A percentile compares a stretch with the other conserved stretches of the same genome.
Evolutionary conservation across 2,113 vertebrate genomes (phyloP).

Genomic region (Hypocryptadius cinnamomeus): DNA sequence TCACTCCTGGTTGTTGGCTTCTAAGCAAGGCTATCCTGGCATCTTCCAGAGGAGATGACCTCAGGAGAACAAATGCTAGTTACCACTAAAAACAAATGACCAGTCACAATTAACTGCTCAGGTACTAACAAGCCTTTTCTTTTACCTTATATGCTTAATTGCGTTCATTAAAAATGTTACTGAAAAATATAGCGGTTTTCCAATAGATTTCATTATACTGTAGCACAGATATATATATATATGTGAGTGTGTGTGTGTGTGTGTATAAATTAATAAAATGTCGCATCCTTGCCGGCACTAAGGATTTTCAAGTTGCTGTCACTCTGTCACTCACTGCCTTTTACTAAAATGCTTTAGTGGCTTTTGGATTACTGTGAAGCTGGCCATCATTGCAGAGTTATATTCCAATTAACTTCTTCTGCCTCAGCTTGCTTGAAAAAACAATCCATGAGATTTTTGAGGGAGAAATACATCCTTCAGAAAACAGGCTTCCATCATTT

Average conservation of each 20-base stretch:
- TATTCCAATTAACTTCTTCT: neutral
- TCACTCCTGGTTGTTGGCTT: neutral
- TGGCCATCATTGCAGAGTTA: neutral
- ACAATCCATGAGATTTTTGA: neutral
- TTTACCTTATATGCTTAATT: neutral
- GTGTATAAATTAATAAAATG: neutral
- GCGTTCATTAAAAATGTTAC: neutral
- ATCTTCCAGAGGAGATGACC: neutral
- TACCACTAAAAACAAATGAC: neutral
- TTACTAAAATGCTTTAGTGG: neutral
- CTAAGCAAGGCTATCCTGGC: neutral
- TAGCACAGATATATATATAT: neutral
- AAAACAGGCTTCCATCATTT: neutral
- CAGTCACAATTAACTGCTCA: neutral
- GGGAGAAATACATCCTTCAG: neutral
- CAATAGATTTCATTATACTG: neutral
- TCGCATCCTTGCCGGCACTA: neutral
- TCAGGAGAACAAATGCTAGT: neutral
- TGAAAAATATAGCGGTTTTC: neutral
- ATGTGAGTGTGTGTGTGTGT: too few relatives aligned
- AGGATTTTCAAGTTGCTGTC: neutral
- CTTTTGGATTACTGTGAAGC: neutral
- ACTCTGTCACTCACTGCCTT: neutral
- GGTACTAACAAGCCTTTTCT: neutral
- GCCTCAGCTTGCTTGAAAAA: neutral